Conservation (phyloP, 2,797 vertebrate genomes). For the Pogonophryne albipinna region DNA sequence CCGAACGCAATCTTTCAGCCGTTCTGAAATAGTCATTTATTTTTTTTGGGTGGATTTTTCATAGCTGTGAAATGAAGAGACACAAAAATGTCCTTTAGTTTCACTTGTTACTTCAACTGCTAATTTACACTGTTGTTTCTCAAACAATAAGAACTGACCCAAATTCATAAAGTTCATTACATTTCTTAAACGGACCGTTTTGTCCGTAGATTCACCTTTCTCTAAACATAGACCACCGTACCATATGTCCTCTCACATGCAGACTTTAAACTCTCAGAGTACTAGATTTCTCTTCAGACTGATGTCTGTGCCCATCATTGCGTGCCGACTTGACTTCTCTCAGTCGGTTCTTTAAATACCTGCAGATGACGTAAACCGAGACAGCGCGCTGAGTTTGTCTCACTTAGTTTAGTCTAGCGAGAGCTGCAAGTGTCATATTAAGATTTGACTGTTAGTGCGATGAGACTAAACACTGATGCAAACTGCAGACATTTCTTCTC, state of each 20-base stretch:
- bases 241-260: neutral
- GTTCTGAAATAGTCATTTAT: neutral
- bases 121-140: neutral
- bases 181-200: neutral
- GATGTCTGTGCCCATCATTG: conserved; percentile 15
- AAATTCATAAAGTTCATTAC: conserved; percentile 13
- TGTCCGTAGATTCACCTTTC: neutral
- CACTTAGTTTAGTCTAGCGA: conserved; percentile 5
- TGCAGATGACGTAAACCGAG: conserved; percentile 37
- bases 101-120: neutral
- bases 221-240: neutral
- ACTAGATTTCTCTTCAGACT: neutral
- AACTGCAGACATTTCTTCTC: neutral
- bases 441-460: neutral
- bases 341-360: conserved; percentile 61
- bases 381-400: conserved; percentile 12
- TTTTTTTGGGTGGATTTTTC: neutral
- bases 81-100: neutral
- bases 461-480: conserved; percentile 10
- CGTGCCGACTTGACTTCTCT: conserved; percentile 36
- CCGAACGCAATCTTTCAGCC: neutral
- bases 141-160: neutral
- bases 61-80: neutral
- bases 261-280: neutral
- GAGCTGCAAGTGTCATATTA: conserved; percentile 27